Evolutionary conservation across 2,113 vertebrate species (phyloP), one percentile per base, ranked within the genome.

Genomic region (Gadus macrocephalus): DNA sequence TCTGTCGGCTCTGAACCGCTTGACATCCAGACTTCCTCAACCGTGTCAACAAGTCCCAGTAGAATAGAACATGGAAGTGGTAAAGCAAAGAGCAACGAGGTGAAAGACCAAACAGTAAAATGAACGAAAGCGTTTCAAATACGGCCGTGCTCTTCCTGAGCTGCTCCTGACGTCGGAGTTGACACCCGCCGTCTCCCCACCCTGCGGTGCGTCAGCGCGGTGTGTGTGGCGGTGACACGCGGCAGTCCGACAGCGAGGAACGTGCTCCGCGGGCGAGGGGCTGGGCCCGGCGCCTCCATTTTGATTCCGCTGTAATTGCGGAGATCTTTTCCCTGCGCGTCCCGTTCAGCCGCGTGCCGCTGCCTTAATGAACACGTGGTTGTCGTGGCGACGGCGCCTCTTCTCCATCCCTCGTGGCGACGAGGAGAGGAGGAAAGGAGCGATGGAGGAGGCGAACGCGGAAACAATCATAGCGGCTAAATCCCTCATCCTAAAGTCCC

Each of bases 241-340:
- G 25, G 0, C 31, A 0, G 31, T 35, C 3, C 4, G 55, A n/a
- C 42, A 49, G 42, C 42, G 42, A 12, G 42, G 8, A 25, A 5
- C n/a, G 55, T n/a, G 15, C 3, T 3, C 31, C n/a, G 55, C 14
- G 15, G 15, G 55, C 14, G 15, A 15, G 55, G 11, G 14, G 8
- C 42, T 49, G 9, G 55, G 55, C 16, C 14, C 2, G 55, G n/a
- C 3, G 16, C 9, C 71, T 66, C 63, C 70, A 70, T 58, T 64
- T 66, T 73, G 64, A n/a, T 71, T 67, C 69, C 64, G 76, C 62
- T 64, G 68, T 86, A 73, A 81, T 27, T 65, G 68, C 15, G 4
- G 9, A 70, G 67, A 80, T 80, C 42, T 49, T 49, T 49, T 49
- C 42, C 6, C 12, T 49, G 12, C 42, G 61, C 70, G 53, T 70